Conservation (phyloP, 2,797 vertebrate species). For the Furcifer pardalis region DNA sequence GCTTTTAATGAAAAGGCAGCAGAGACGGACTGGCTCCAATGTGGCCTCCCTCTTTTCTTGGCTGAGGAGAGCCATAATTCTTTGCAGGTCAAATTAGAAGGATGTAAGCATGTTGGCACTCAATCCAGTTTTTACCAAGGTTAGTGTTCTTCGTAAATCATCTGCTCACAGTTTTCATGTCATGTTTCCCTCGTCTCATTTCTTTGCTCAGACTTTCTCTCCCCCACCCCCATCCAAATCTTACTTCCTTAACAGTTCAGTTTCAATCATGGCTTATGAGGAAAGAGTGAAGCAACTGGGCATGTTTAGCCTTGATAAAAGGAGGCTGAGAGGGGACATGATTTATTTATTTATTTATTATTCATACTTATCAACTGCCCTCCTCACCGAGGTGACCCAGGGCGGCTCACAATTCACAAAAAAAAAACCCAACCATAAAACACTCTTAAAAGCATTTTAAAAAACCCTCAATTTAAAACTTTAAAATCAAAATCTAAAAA, state of each 20-base stretch:
- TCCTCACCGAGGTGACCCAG: too few relatives aligned
- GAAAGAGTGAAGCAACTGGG: too few relatives aligned
- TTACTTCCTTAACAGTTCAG: not conserved
- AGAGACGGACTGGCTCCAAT: constrained; percentile 68
- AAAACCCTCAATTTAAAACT: too few relatives aligned
- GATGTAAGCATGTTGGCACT: constrained; percentile 66
- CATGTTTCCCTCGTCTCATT: constrained; percentile 61
- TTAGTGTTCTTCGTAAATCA: constrained; percentile 72
- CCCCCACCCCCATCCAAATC: not conserved
- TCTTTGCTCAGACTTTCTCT: constrained; percentile 15
- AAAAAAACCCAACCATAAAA: too few relatives aligned
- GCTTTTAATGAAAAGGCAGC: constrained; percentile 69
- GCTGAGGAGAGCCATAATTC: constrained; percentile 60
- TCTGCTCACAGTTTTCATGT: constrained; percentile 49
- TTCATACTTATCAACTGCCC: too few relatives aligned
- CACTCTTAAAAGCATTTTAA: too few relatives aligned
- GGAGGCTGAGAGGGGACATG: too few relatives aligned
- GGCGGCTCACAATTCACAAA: too few relatives aligned
- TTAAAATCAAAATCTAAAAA: too few relatives aligned
- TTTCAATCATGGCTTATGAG: too few relatives aligned
- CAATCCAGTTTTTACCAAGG: constrained; percentile 71
- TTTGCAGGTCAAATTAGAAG: constrained; percentile 68
- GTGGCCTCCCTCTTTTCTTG: constrained; percentile 40
- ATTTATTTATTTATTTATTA: too few relatives aligned
- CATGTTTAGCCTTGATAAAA: too few relatives aligned